Base-by-base conservation (phyloP, 2,113 vertebrate species). In the Morone saxatilis region DNA sequence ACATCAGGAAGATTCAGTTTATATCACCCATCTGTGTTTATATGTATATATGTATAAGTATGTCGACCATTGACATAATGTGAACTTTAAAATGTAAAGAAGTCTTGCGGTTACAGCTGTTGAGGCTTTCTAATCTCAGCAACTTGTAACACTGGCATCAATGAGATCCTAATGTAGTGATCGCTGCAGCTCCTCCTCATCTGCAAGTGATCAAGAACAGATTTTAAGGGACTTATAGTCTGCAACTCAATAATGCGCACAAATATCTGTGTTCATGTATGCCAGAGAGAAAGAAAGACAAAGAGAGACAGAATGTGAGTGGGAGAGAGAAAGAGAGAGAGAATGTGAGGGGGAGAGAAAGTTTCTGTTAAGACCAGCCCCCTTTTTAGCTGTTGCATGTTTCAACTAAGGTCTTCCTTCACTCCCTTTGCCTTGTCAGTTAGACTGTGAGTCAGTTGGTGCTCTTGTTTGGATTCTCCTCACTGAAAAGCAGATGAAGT, bases 321-420 rank as follows among this genome's bases (percentile, higher is more conserved):
- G 70, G 17, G 16, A 25, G 51, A 47, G 62, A 17, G 66, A 19
- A 54, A 2, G 78, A 4, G 82, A 13, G 43, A 53, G 79, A 36
- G 71, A 43, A 43, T 43, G 69, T 16, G 66, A 20, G 61, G 1
- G 78, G 6, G 78, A 17, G 43, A 38, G 79, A 48, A 70, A 36
- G 61, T 54, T 57, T 43, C 7, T 41, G 47, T 51, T 78, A 63
- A 78, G 92, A 86, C 86, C 92, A 76, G 51, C 91, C 93, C 90
- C 88, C 84, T 57, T 62, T 38, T 67, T 14, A 88, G 78, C 88
- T 65, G 81, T 53, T 89, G 82, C 88, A 83, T 90, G 92, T 89
- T 89, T 88, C 45, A 86, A 68, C 85, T 84, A 22, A 80, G 61
- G 69, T 87, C 81, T 71, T 22, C 53, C 66, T 86, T 83, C 67